These are phyloP conservation scores for Halictus quadricinctus DNA, from an alignment of 2,888 invertebrate genomes.

Conservation along the genomic window DNA sequence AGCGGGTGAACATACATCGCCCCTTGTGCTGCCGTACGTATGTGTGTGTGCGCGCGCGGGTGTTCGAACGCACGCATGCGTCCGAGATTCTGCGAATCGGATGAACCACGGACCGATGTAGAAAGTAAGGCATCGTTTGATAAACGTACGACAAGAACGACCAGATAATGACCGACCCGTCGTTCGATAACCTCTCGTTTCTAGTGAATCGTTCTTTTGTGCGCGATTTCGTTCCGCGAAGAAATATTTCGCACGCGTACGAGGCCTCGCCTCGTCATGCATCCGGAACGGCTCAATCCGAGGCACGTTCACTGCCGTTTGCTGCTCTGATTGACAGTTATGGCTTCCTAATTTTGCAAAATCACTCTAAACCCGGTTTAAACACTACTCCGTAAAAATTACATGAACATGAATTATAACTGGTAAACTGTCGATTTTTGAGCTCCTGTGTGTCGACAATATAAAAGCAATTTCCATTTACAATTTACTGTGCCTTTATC, in stretches of 20 bases:
- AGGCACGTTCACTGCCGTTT: background rate
- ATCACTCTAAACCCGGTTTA: background rate
- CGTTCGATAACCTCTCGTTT: constrained; percentile 55
- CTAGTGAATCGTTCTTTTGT: constrained; percentile 63
- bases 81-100: constrained; percentile 57
- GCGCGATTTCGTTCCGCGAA: constrained; percentile 47
- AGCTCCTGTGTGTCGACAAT: background rate
- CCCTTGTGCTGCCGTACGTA: constrained; percentile 1
- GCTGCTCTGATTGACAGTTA: background rate
- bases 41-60: background rate
- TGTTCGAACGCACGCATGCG: background rate
- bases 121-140: constrained; percentile 63
- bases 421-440: background rate
- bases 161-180: constrained; percentile 62
- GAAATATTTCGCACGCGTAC: constrained; percentile 37
- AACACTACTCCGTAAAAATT: background rate
- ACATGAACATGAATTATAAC: background rate
- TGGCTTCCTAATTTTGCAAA: background rate
- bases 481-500: background rate
- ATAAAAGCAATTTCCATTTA: background rate
- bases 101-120: constrained; percentile 56
- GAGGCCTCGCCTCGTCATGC: constrained; percentile 1
- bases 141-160: constrained; percentile 64
- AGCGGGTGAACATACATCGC: constrained; percentile 31
- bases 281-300: constrained; percentile 16